Evolutionary conservation across 2,888 invertebrate genomes (phyloP).

Genomic region (Eulithis testata): DNA sequence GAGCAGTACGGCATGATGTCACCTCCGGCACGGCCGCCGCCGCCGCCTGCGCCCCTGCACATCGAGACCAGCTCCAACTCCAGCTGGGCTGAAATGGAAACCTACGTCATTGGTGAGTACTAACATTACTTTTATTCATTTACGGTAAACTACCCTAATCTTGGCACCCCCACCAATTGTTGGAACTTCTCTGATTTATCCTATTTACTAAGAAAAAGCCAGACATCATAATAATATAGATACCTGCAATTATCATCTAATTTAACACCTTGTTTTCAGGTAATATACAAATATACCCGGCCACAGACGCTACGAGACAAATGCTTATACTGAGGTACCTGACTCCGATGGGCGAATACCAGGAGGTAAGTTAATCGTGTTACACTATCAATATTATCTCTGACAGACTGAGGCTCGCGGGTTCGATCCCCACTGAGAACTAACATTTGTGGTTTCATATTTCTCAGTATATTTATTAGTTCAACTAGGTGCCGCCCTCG

Average conservation of each 20-base stretch:
- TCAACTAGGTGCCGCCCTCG: no score
- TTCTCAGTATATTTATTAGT: no score
- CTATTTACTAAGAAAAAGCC: no score
- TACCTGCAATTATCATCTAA: no score
- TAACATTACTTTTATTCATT: no score
- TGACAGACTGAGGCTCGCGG: no score
- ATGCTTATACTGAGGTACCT: conserved; percentile 96
- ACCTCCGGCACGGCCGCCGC: conserved; percentile 65
- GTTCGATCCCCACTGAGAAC: no score
- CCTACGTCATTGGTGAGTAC: conserved; percentile 90
- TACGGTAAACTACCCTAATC: no score
- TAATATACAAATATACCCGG: conserved; percentile 94
- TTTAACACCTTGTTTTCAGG: conserved; percentile 54
- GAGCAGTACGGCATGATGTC: conserved; percentile 76
- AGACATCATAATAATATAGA: no score
- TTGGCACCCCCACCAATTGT: no score
- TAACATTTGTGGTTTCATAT: no score
- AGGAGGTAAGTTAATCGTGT: conserved; percentile 86
- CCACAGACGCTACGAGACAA: conserved; percentile 94
- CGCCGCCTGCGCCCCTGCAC: conserved; percentile 47
- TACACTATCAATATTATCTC: background rate
- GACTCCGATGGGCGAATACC: conserved; percentile 99
- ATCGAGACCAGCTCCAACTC: conserved; percentile 90
- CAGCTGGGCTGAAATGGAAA: conserved; percentile 96
- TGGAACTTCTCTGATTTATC: no score